Base-by-base conservation (phyloP, 2,888 invertebrate genomes). In the Pheosia tremula region DNA sequence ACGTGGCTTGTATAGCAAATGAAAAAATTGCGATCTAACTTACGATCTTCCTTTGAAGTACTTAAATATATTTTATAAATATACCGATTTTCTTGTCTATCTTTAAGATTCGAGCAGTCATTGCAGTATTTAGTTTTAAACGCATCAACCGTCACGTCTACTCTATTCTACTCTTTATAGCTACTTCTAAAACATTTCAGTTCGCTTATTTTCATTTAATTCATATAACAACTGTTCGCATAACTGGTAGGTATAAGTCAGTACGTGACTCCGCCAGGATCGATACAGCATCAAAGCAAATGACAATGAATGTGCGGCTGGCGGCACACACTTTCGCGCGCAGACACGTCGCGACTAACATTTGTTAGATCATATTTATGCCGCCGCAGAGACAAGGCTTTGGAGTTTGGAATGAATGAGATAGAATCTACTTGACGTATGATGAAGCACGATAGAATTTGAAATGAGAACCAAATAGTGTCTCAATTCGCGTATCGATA, bases 211-310 rank as follows among this genome's bases (percentile, higher is more conserved):
- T 50, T 50, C 8, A 24, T 24, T 24, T 5, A 50, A 1, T 10
- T 10, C 50, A 50, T 9, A 24, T 38, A 38, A 37, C 37, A 38
- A 53, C 10, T 36, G 37, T 8, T 37, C 11, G 1, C 37, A 53
- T 53, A 53, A 38, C 37, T 38, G 0, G 37, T 24, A 53, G 11
- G 24, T 38, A 53, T 53, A 53, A 72, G 70, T 73, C 68, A 66
- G 80, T 80, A 81, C 82, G 78, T 83, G 82, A 53, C 55, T 77
- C 78, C 79, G 78, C 71, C 65, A 77, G 82, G 88, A 87, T 89
- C 88, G 85, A 87, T 88, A 81, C 77, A 81, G 84, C 85, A 85
- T 88, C 86, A 85, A 79, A 84, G 85, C 82, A 86, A 88, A 88
- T 86, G 87, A 87, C 89, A 86, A 88, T 83, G 82, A 86, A 89